Base-by-base conservation (phyloP, 1,140 invertebrate genomes). In the Achroia grisella region DNA sequence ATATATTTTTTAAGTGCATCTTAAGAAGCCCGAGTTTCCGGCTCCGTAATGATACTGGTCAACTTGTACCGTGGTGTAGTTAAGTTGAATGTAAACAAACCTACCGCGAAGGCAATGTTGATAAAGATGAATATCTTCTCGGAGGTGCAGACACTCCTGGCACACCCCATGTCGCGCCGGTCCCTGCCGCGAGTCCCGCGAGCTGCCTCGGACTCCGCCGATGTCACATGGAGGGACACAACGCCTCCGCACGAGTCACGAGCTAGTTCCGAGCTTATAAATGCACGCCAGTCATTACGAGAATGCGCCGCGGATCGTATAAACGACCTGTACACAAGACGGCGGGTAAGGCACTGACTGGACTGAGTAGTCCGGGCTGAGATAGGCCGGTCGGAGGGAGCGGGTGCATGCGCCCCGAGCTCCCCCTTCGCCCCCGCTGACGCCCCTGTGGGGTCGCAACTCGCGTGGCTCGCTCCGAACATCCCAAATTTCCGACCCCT, bases 61-160 rank as follows among this genome's bases (percentile, higher is more conserved):
- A n/a, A n/a, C n/a, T n/a, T n/a, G n/a, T n/a, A n/a, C n/a, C n/a
- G n/a, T n/a, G n/a, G n/a, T n/a, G n/a, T n/a, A n/a, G n/a, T n/a
- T n/a, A n/a, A n/a, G n/a, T n/a, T n/a, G n/a, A n/a, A 23, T 23
- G 17, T 23, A 23, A 23, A 23, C 17, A 23, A 23, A 52, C 78
- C 76, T 55, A 84, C 80, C 44, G 80, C 80, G 53, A 84, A 84
- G 5, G 68, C 75, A 50, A 78, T 75, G 65, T 84, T 84, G 61
- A 84, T 78, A 62, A 84, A 80, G 44, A 84, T 71, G 74, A 84
- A 84, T 32, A 80, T 54, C 44, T 74, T 84, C 48, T 84, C 71
- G 4, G 74, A 67, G 52, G 66, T 60, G 62, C 80, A 81, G 32
- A 79, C 47, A 5, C 65, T 70, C 12, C 71, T 53, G 50, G 62